Evolutionary conservation across 1,140 invertebrate species (phyloP).

Genomic region (Psix sp.): DNA sequence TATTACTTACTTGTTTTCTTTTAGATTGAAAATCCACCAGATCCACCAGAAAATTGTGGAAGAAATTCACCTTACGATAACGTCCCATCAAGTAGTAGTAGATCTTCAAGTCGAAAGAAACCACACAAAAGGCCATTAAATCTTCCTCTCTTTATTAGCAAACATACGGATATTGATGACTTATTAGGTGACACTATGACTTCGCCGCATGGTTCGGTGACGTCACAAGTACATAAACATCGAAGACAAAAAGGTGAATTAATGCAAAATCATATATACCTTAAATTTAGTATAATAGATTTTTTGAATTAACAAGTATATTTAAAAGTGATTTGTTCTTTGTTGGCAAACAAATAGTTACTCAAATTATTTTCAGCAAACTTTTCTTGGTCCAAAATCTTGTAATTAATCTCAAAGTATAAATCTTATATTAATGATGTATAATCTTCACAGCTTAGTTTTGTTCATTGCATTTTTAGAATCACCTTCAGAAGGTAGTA

Average conservation of each 20-base stretch:
- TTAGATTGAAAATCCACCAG: conserved; percentile 73
- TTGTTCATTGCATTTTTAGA: conserved; percentile 31
- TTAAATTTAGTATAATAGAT: conserved; percentile 23
- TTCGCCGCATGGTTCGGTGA: conserved; percentile 62
- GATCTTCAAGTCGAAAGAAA: conserved; percentile 65
- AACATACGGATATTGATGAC: conserved; percentile 89
- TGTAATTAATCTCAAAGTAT: too few species aligned
- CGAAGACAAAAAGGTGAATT: conserved; percentile 61
- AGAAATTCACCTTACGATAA: conserved; percentile 84
- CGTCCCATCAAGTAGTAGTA: conserved; percentile 64
- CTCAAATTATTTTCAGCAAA: too few species aligned
- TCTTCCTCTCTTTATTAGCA: conserved; percentile 83
- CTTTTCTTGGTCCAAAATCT: too few species aligned
- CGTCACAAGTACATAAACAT: conserved; percentile 63
- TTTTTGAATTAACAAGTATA: too few species aligned
- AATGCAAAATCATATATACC: conserved; percentile 20
- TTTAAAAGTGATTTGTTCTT: too few species aligned
- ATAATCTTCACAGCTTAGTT: conserved; percentile 5
- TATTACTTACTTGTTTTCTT: conserved; percentile 16
- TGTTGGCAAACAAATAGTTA: too few species aligned
- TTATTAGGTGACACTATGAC: conserved; percentile 80
- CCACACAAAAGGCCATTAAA: conserved; percentile 69
- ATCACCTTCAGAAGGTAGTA: conserved; percentile 26
- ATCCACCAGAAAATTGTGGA: conserved; percentile 67
- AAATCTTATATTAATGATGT: background rate